Conservation (phyloP, 2,888 invertebrate species). For the Hecatera dysodea region DNA sequence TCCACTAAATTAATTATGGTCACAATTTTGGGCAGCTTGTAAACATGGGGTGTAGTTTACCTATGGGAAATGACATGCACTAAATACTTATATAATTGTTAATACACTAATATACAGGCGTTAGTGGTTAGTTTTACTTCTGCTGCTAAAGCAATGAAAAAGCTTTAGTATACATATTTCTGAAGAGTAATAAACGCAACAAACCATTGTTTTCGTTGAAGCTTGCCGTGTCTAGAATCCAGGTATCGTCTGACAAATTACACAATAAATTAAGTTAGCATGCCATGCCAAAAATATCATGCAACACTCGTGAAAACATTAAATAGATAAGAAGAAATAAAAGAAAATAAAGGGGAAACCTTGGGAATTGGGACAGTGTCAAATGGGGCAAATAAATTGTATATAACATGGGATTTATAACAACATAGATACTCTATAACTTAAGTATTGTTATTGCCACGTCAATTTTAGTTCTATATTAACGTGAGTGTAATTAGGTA, state of each 20-base stretch:
- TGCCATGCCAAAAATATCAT: constrained; percentile 88
- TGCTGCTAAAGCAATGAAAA: constrained; percentile 73
- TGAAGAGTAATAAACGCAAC: constrained; percentile 83
- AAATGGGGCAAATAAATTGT: constrained; percentile 61
- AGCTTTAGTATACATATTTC: constrained; percentile 71
- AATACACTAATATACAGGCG: constrained; percentile 60
- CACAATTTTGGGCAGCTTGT: constrained; percentile 45
- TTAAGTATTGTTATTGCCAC: constrained; percentile 57
- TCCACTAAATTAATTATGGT: not conserved
- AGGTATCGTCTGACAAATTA: constrained; percentile 90
- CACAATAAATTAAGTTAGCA: constrained; percentile 87
- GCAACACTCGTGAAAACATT: constrained; percentile 81
- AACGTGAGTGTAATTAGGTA: constrained; percentile 60
- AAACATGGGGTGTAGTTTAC: constrained; percentile 40
- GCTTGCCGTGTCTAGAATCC: constrained; percentile 89
- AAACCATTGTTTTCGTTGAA: constrained; percentile 88
- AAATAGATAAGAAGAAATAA: constrained; percentile 69
- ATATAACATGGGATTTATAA: constrained; percentile 55
- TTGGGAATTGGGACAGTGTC: constrained; percentile 55
- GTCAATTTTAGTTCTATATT: constrained; percentile 62
- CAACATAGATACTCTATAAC: constrained; percentile 45
- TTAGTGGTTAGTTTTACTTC: constrained; percentile 73
- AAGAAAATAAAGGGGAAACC: constrained; percentile 64
- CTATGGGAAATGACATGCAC: constrained; percentile 61
- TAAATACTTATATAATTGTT: constrained; percentile 53